These are phyloP conservation scores for Columba guinea DNA, from an alignment of 2,797 vertebrate species.

Conservation along the genomic window DNA sequence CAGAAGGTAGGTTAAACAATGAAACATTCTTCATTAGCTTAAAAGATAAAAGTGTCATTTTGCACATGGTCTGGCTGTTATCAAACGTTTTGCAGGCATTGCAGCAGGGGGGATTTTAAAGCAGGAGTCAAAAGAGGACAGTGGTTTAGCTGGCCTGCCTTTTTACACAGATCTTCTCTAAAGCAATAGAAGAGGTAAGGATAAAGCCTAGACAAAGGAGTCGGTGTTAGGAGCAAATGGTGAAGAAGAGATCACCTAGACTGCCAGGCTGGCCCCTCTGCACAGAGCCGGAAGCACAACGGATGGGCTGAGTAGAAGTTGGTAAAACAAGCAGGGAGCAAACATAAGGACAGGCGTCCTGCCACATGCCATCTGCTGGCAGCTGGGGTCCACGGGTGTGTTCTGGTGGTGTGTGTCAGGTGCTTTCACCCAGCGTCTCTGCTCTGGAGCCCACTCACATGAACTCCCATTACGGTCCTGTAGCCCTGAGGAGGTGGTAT, in stretches of 20 bases:
- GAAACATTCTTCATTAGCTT: conserved; percentile 30
- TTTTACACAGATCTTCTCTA: not conserved
- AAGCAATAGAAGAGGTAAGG: not conserved
- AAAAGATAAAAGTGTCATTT: conserved; percentile 23
- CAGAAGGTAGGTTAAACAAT: conserved; percentile 28
- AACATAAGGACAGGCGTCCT: not conserved
- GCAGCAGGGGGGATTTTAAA: conserved; percentile 1
- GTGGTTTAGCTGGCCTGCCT: not conserved
- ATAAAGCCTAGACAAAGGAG: not conserved
- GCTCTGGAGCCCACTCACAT: not conserved
- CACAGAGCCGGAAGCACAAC: not conserved
- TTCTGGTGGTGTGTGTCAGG: not conserved
- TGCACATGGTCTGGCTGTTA: not conserved
- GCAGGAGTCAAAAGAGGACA: conserved; percentile 14
- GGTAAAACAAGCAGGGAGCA: not conserved
- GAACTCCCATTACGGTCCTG: not conserved
- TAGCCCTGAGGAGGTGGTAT: not conserved
- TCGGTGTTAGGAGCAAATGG: not conserved
- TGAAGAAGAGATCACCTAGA: not conserved
- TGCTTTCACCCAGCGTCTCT: not conserved
- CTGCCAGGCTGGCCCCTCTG: not conserved
- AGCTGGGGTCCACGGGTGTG: not conserved
- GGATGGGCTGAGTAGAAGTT: not conserved
- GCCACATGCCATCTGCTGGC: not conserved
- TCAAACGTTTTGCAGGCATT: not conserved